Conservation (phyloP, 2,113 vertebrate genomes). For the Asarcornis scutulata region DNA sequence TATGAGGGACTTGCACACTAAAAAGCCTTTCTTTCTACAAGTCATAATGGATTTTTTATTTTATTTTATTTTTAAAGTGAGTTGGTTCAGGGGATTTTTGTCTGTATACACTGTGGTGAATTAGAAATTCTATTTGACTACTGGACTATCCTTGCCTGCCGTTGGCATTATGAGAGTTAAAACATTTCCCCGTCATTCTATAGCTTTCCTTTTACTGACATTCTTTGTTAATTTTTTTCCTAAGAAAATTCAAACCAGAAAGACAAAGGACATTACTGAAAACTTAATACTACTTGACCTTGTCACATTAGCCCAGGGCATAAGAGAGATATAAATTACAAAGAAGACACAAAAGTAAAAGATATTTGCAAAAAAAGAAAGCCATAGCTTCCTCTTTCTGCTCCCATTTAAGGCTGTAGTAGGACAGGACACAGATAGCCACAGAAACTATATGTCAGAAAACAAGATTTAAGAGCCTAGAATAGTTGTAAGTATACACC, state of each 20-base stretch:
- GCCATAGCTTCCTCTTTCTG: conserved; percentile 76
- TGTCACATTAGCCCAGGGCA: conserved; percentile 85
- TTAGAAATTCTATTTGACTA: not conserved
- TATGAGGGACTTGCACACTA: not conserved
- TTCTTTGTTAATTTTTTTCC: conserved; percentile 77
- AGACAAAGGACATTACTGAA: conserved; percentile 84
- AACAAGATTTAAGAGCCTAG: conserved; percentile 42
- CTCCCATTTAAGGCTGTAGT: conserved; percentile 65
- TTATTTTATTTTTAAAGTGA: not conserved
- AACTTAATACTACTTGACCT: conserved; percentile 86
- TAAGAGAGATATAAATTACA: conserved; percentile 84
- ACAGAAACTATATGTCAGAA: conserved; percentile 41
- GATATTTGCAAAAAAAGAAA: conserved; percentile 73
- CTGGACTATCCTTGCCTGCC: conserved; percentile 1
- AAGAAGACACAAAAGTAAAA: conserved; percentile 81
- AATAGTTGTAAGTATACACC: conserved; percentile 21
- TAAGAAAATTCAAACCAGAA: conserved; percentile 86
- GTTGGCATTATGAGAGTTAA: conserved; percentile 66
- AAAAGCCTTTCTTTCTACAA: not conserved
- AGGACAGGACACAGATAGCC: conserved; percentile 40
- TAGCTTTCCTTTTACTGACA: conserved; percentile 71
- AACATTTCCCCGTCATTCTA: conserved; percentile 46
- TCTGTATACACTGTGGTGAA: not conserved
- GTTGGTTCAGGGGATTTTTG: not conserved
- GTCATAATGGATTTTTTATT: not conserved